A percentile compares a stretch with the other conserved stretches of the same genome.
These are phyloP conservation scores for Sebastes nivosus DNA, from an alignment of 2,797 vertebrate species.

Conservation along the genomic window DNA sequence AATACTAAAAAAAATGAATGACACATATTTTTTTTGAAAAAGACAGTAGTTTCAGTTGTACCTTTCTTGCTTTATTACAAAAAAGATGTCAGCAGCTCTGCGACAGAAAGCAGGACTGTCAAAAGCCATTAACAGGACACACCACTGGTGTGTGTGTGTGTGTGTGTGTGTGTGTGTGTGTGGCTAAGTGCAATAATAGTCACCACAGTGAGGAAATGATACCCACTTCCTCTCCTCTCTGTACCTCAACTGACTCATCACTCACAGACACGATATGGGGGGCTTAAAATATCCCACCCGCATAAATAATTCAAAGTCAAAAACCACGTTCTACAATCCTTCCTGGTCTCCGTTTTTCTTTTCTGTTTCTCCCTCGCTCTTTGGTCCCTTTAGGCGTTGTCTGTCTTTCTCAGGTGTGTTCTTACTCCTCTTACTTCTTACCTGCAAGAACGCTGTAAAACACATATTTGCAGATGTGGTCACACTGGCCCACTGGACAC, in stretches of 20 bases:
- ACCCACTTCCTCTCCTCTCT: constrained; percentile 28
- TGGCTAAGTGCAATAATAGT: neutral
- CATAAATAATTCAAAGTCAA: constrained; percentile 72
- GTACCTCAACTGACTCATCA: constrained; percentile 43
- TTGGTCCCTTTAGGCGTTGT: neutral
- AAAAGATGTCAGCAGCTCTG: neutral
- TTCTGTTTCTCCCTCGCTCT: neutral
- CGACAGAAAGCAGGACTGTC: neutral
- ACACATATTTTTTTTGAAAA: neutral
- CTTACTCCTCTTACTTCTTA: neutral
- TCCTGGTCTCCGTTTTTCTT: constrained; percentile 24
- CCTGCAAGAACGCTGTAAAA: neutral
- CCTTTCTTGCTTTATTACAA: neutral
- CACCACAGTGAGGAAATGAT: constrained; percentile 18
- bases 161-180: neutral
- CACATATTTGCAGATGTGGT: neutral
- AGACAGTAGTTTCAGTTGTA: neutral
- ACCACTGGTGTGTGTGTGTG: neutral
- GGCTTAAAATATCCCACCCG: constrained; percentile 73
- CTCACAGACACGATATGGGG: constrained; percentile 66
- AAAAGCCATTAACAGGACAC: neutral
- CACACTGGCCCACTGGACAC: neutral
- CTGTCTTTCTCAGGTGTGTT: neutral
- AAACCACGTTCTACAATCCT: constrained; percentile 19
- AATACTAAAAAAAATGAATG: neutral